Conservation (phyloP, 2,797 vertebrate genomes). For the Chelonia mydas region DNA sequence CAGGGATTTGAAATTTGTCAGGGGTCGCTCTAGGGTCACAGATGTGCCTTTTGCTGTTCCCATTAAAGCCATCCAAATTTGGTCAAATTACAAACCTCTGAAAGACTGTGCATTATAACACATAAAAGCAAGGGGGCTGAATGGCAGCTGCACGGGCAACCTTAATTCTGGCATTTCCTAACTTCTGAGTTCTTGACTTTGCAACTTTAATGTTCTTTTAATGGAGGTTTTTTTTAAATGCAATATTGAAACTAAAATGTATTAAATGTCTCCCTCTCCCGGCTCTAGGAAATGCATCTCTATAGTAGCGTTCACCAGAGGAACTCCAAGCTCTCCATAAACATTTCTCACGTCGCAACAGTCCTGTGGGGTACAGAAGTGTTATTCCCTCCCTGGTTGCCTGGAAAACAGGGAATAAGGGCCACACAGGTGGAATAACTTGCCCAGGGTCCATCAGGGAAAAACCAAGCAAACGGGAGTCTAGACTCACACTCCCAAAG, state of each 20-base stretch:
- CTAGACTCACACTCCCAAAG: background rate
- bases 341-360: background rate
- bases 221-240: background rate
- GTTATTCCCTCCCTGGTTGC: background rate
- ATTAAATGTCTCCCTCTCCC: accelerated
- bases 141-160: background rate
- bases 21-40: background rate
- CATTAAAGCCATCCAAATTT: background rate
- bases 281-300: background rate
- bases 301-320: background rate
- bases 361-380: background rate
- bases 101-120: background rate
- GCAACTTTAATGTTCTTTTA: background rate
- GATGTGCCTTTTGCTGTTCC: background rate
- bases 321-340: background rate
- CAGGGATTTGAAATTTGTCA: background rate
- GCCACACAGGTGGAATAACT: background rate
- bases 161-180: background rate
- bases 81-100: background rate
- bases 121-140: background rate
- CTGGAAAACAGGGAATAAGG: background rate
- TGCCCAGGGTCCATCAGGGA: background rate
- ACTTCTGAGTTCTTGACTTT: background rate
- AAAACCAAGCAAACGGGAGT: background rate
- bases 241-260: background rate